Evolutionary conservation across 1,140 invertebrate genomes (phyloP), one percentile per base, ranked within the genome.

Genomic region (Drosophila sturtevanti): DNA sequence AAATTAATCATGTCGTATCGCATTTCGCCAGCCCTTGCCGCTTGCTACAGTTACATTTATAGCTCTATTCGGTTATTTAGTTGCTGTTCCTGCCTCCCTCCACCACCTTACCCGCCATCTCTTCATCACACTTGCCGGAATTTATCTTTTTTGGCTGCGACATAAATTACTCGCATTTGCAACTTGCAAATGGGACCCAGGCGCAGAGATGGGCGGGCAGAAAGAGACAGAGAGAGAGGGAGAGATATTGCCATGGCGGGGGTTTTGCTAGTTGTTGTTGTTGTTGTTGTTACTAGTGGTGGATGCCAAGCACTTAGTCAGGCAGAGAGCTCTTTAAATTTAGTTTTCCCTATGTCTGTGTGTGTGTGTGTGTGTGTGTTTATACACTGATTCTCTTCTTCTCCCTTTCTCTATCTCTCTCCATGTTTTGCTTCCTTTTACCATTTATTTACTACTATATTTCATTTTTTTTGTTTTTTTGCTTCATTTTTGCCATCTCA

Each of bases 1-100:
- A 79, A 81, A 86, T 86, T 86, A 86, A 86, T 86, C 82, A 86
- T 81, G 72, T 76, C 79, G 79, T 86, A 86, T 86, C 82, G 68
- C 82, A 86, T 86, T 87, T 86, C 82, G 82, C 82, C 82, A 84
- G 76, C 55, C 48, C 27, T n/a, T 56, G 22, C 48, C 34, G 37
- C 41, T 48, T 48, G 16, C 63, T 38, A 34, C 37, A 58, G 62
- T 64, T 76, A 72, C 82, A 87, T 87, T 86, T 87, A 86, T 86
- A 87, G 82, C 82, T 86, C 82, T 82, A 86, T 86, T 72, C 38
- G 64, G 41, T 62, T 72, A 63, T 61, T 31, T 41, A 71, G 31
- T 35, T 35, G 16, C 41, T 68, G 61, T 72, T 59, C 61, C 55
- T 64, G 55, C 65, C 59, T 35, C 60, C 37, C 27, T 16, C 10